Conservation (phyloP, 2,888 invertebrate species). For the Drosophila anomalata region DNA sequence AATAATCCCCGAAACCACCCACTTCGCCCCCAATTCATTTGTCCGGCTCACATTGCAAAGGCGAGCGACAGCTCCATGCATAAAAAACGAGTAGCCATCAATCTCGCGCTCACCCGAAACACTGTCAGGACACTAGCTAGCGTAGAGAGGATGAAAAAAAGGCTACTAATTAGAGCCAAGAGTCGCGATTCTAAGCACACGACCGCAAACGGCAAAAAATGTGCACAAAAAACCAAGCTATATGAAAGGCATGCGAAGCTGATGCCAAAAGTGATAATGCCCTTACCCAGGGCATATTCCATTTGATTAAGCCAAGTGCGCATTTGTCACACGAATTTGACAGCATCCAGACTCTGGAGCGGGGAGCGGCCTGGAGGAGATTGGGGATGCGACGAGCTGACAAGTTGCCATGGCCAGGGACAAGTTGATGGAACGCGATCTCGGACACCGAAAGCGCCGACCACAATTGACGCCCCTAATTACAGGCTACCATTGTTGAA, state of each 20-base stretch:
- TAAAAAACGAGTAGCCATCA: slow-evolving; percentile 71
- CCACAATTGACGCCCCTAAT: slow-evolving; percentile 49
- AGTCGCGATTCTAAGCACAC: slow-evolving; percentile 22
- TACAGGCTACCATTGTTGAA: slow-evolving; percentile 24
- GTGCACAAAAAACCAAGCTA: not conserved
- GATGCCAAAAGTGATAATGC: slow-evolving; percentile 13
- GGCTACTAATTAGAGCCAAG: slow-evolving; percentile 67
- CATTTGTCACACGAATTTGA: slow-evolving; percentile 62
- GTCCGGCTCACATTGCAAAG: slow-evolving; percentile 60
- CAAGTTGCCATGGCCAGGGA: slow-evolving; percentile 42
- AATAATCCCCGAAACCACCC: slow-evolving; percentile 24
- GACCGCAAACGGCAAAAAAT: slow-evolving; percentile 7
- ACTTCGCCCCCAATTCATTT: slow-evolving; percentile 51
- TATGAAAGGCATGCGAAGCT: not conserved
- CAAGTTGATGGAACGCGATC: slow-evolving; percentile 26
- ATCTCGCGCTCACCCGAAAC: slow-evolving; percentile 58
- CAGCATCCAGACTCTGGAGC: slow-evolving; percentile 36
- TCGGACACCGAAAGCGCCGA: slow-evolving; percentile 7
- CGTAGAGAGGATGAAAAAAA: slow-evolving; percentile 39
- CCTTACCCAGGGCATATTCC: slow-evolving; percentile 22
- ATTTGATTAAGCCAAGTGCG: slow-evolving; percentile 49
- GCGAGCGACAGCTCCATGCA: slow-evolving; percentile 27
- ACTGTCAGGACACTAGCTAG: slow-evolving; percentile 27
- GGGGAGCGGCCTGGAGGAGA: not conserved
- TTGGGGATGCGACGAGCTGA: slow-evolving; percentile 31